Base-by-base conservation (phyloP, 2,888 invertebrate genomes). In the Lampropteryx suffumata region DNA sequence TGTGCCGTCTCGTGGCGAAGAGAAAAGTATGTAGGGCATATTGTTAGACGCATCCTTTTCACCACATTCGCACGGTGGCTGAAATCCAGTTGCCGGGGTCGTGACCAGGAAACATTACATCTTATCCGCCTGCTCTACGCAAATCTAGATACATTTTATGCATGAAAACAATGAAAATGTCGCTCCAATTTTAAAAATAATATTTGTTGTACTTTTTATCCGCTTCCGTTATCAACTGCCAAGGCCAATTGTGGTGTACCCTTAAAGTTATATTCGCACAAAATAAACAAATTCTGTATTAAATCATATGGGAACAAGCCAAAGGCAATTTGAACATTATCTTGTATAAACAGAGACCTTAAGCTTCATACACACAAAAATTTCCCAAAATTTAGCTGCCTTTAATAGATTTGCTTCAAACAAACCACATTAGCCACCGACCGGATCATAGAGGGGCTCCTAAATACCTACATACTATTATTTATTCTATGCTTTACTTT, bases 81-180 rank as follows among this genome's bases (percentile, higher is more conserved):
- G n/a, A 30, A n/a, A 24, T 39, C 44, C 50, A 50, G 21, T 14
- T 2, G 32, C 28, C 24, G 13, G 41, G 40, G 30, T 43, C 36
- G 49, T 43, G 49, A 49, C 43, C 27, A 39, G 50, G 27, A 35
- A 40, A 35, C 50, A 43, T 39, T 43, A 37, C 49, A 11, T 32
- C 26, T 42, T 29, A 10, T 29, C 39, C 50, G 39, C 50, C 35
- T 34, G 32, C 49, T 41, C 28, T 11, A 32, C 37, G 37, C 21
- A 21, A 50, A 39, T 30, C 10, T 9, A 30, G 12, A 27, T n/a
- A n/a, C 13, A 39, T 10, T 33, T 12, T 27, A 13, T 5, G 11
- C 6, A 2, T 29, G 29, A 29, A 29, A 29, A 17, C 17, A 17
- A 17, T n/a, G n/a, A n/a, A n/a, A n/a, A n/a, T n/a, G n/a, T n/a